These are phyloP conservation scores for Myiagra hebetior DNA, from an alignment of 2,113 vertebrate species.

Conservation along the genomic window DNA sequence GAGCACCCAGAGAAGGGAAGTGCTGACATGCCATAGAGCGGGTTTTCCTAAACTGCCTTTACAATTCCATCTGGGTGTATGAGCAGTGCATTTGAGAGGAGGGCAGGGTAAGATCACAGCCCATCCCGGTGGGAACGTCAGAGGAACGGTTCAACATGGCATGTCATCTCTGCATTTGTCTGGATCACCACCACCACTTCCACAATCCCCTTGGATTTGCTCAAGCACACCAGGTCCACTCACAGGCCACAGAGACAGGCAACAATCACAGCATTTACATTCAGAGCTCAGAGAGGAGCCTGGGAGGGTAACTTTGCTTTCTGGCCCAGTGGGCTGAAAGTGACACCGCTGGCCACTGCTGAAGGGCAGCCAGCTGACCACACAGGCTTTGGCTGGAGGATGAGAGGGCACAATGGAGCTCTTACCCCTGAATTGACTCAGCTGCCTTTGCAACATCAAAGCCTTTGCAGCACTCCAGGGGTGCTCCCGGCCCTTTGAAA, in stretches of 20 bases:
- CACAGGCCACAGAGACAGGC: background rate
- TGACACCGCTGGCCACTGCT: background rate
- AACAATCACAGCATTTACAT: background rate
- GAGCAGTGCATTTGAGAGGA: background rate
- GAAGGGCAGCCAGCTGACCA: background rate
- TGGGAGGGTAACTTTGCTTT: background rate
- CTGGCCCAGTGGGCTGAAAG: background rate
- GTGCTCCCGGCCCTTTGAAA: conserved; percentile 15
- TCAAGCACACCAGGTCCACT: background rate
- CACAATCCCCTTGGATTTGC: background rate
- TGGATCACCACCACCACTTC: background rate
- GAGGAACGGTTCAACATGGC: background rate
- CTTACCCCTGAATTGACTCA: conserved; percentile 36
- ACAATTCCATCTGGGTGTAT: background rate
- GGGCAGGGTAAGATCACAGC: background rate
- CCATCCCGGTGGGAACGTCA: accelerated
- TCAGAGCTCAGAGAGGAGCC: background rate
- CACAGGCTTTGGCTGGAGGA: background rate
- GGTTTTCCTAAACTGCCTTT: background rate
- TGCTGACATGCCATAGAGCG: background rate
- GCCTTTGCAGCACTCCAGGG: background rate
- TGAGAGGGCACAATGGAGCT: background rate
- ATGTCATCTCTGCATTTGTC: background rate
- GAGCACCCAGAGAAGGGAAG: background rate
- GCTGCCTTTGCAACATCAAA: conserved; percentile 54